Percentiles rank a stretch among this genome's conserved stretches.
These are phyloP conservation scores for Standfussiana lucernea DNA, from an alignment of 2,888 invertebrate genomes.

Conservation along the genomic window DNA sequence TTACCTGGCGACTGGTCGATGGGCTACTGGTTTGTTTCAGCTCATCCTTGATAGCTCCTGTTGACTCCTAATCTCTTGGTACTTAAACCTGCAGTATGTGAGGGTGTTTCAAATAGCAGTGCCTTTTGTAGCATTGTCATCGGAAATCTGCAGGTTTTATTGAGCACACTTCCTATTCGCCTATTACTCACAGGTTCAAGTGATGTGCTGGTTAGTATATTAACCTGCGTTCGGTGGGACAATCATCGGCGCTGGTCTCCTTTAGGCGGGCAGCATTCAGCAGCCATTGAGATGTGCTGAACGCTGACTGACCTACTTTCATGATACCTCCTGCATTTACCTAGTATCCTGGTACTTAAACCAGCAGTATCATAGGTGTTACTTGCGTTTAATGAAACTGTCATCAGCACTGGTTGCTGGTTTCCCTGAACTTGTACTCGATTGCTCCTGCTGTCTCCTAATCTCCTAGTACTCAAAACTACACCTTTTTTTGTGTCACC, in stretches of 20 bases:
- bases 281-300: slow-evolving; percentile 92
- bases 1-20: background rate
- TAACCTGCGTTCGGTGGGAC: slow-evolving; percentile 83
- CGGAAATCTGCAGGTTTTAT: background rate
- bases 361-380: too few relatives aligned
- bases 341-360: background rate
- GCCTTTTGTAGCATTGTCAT: background rate
- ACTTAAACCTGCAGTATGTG: background rate
- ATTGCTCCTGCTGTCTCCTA: too few relatives aligned
- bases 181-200: background rate
- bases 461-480: background rate
- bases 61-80: background rate
- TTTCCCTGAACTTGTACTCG: background rate
- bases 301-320: slow-evolving; percentile 72
- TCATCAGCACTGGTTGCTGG: background rate
- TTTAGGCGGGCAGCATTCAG: slow-evolving; percentile 93
- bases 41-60: background rate
- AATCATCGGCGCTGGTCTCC: slow-evolving; percentile 71
- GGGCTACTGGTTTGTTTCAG: background rate
- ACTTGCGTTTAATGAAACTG: background rate
- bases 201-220: too few relatives aligned
- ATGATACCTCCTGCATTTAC: background rate
- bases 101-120: background rate
- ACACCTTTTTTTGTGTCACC: background rate
- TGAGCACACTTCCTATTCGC: background rate